Conservation (phyloP, 2,797 vertebrate species). For the Apogon hyalosoma region DNA sequence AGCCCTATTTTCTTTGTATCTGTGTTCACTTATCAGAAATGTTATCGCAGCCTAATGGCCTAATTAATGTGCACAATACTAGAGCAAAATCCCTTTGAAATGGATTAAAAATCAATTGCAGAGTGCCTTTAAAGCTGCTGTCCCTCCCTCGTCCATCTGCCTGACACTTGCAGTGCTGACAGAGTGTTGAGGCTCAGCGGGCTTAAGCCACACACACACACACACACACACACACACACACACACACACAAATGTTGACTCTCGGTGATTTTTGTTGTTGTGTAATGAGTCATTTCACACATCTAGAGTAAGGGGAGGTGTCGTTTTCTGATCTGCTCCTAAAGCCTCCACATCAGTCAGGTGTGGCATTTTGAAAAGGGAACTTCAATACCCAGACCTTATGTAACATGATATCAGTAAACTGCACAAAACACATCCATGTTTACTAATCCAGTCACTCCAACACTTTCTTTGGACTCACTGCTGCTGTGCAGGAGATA, state of each 20-base stretch:
- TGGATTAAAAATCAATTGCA: slow-evolving; percentile 15
- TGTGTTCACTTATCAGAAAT: background rate
- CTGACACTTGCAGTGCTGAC: slow-evolving; percentile 25
- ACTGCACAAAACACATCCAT: background rate
- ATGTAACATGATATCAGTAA: slow-evolving; percentile 16
- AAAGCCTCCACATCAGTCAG: slow-evolving; percentile 13
- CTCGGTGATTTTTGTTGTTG: slow-evolving; percentile 8
- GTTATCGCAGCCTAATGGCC: slow-evolving; percentile 11
- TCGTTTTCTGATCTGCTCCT: slow-evolving; percentile 17
- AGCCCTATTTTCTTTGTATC: background rate
- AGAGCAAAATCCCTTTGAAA: slow-evolving; percentile 6
- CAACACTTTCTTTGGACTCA: background rate
- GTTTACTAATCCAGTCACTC: slow-evolving; percentile 21
- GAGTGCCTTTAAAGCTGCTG: slow-evolving; percentile 13
- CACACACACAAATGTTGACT: slow-evolving; percentile 11
- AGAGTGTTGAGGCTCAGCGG: background rate
- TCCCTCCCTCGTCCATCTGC: slow-evolving; percentile 34
- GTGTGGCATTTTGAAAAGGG: slow-evolving; percentile 7
- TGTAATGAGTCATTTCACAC: slow-evolving; percentile 34
- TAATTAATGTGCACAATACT: slow-evolving; percentile 4
- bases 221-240: slow-evolving; percentile 27
- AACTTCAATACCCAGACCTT: slow-evolving; percentile 12
- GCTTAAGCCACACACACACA: slow-evolving; percentile 19
- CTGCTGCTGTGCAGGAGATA: background rate
- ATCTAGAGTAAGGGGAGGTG: slow-evolving; percentile 13